These are phyloP conservation scores for Aromia moschata DNA, from an alignment of 2,888 invertebrate genomes.

Conservation along the genomic window DNA sequence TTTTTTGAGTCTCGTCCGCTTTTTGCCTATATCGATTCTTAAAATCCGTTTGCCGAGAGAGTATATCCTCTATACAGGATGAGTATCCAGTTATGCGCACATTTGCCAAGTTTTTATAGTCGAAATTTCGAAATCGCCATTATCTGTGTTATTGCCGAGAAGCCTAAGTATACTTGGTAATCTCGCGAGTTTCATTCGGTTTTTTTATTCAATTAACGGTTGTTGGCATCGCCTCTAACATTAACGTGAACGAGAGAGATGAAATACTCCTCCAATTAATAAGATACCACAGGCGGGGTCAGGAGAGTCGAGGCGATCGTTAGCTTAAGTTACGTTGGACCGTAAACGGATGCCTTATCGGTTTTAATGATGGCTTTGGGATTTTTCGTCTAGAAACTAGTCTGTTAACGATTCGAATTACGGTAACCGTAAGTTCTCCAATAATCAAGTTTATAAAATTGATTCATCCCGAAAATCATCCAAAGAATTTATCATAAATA, in stretches of 20 bases:
- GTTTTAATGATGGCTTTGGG: background rate
- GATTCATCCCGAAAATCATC: too few relatives aligned
- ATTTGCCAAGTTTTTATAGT: background rate
- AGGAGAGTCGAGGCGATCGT: background rate
- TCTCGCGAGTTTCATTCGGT: background rate
- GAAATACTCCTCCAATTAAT: constrained; percentile 2
- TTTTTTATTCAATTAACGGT: constrained; percentile 9
- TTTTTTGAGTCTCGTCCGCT: background rate
- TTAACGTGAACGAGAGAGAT: constrained; percentile 4
- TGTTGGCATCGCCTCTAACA: background rate
- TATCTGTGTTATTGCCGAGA: constrained; percentile 1
- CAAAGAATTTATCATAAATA: too few relatives aligned
- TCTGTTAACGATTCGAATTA: too few relatives aligned
- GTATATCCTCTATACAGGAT: background rate
- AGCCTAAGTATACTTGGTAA: background rate
- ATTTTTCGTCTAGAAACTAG: too few relatives aligned
- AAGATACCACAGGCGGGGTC: background rate
- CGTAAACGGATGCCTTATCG: background rate
- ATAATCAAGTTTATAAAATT: too few relatives aligned
- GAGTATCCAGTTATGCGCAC: background rate
- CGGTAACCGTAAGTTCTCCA: too few relatives aligned
- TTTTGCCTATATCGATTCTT: background rate
- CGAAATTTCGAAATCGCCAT: background rate
- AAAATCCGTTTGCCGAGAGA: background rate
- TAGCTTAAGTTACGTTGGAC: background rate